A percentile compares a stretch with the other conserved stretches of the same genome.
phyloP scores from a whole-genome alignment of 2,888 invertebrate species.

The Drosophila subsilvestris region DNA sequence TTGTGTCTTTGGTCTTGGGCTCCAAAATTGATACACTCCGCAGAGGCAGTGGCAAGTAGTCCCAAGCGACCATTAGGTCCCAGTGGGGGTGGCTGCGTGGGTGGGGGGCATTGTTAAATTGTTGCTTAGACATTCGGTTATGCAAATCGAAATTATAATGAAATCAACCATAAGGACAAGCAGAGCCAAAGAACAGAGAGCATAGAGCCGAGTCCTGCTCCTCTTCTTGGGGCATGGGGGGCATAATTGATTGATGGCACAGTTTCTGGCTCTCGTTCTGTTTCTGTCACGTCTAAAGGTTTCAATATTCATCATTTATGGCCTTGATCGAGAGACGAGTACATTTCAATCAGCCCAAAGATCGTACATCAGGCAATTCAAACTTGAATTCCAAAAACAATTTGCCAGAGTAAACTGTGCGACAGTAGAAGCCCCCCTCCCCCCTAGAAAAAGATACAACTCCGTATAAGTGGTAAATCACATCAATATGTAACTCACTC shows the following conservation, averaged over 20 bases:
- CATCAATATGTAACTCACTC: slow-evolving; percentile 78
- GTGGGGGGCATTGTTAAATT: slow-evolving; percentile 43
- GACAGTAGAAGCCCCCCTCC: slow-evolving; percentile 51
- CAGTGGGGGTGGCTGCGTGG: neutral
- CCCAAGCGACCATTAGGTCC: slow-evolving; percentile 55
- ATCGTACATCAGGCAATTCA: slow-evolving; percentile 56
- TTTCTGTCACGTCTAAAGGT: slow-evolving; percentile 11
- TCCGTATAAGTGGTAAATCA: slow-evolving; percentile 78
- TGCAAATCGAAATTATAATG: slow-evolving; percentile 81
- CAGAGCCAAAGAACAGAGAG: neutral
- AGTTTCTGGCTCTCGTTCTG: neutral
- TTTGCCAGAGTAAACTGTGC: slow-evolving; percentile 72
- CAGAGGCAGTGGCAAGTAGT: slow-evolving; percentile 49
- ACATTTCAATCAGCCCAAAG: slow-evolving; percentile 21
- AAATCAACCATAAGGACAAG: slow-evolving; percentile 69
- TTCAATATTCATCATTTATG: neutral
- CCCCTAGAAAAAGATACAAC: slow-evolving; percentile 54
- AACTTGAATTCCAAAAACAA: slow-evolving; percentile 77
- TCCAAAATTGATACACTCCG: slow-evolving; percentile 73
- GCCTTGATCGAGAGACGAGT: slow-evolving; percentile 31
- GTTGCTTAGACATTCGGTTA: slow-evolving; percentile 75
- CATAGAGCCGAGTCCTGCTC: neutral
- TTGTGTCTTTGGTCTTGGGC: slow-evolving; percentile 12
- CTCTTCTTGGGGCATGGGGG: slow-evolving; percentile 7
- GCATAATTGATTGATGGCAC: slow-evolving; percentile 30